Base-by-base conservation (phyloP, 2,888 invertebrate genomes). In the Plusia festucae region DNA sequence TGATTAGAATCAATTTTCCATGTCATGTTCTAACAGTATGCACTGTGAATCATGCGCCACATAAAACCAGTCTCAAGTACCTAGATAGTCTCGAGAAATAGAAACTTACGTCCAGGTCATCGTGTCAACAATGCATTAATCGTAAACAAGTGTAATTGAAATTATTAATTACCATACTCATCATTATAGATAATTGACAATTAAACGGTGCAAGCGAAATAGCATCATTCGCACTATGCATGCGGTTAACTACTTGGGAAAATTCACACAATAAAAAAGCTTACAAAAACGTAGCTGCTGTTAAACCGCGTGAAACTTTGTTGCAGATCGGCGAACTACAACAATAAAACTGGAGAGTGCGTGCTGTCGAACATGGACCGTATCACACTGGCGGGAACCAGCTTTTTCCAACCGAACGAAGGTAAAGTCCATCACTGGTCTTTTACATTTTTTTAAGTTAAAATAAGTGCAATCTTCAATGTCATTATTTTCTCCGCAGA, bases 311-410 rank as follows among this genome's bases (percentile, higher is more conserved):
- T 86, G 83, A 88, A 84, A 87, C 88, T 82, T 93, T 92, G 91
- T 94, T 94, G 82, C 97, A 98, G 98, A 96, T 98, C 98, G 84
- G 97, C 98, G 85, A 98, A 98, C 95, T 99, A 97, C 95, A 97
- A 97, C 94, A 98, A 97, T 94, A 96, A 96, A 78, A 97, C 97
- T 74, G 98, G 98, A 75, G 97, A 97, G 88, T 98, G 98, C 94
- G 97, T 97, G 89, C 95, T 98, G 84, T 98, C 98, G 73, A 98
- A 97, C 93, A 98, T 98, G 98, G 98, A 98, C 95, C 96, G 98
- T 81, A 96, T 98, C 92, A 98, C 98, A 61, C 96, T 98, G 85
- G 98, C 97, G 68, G 98, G 98, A 79, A 97, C 97, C 63, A 97
- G 96, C 83, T 96, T 97, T 79, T 98, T 98, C 91, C 97, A 97